Conservation (phyloP, 2,888 invertebrate species). For the Caenorhabditis afra region DNA sequence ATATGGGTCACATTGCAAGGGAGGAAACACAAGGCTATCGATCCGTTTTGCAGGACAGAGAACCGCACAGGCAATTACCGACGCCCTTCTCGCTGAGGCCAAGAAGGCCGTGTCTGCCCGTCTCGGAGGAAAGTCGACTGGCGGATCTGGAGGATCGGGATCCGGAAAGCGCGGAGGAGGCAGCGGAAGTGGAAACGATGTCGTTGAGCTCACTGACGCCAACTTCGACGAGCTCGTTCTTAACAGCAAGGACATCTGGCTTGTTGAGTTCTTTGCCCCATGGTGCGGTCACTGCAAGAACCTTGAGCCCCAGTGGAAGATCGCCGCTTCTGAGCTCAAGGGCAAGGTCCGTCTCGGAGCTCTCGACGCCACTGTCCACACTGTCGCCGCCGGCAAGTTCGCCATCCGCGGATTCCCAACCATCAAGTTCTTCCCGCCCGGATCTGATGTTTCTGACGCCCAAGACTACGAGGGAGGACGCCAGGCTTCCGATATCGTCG, state of each 20-base stretch:
- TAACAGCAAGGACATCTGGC: conserved; percentile 94
- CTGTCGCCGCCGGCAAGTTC: conserved; percentile 88
- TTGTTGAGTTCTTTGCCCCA: conserved; percentile 95
- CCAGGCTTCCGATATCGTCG: conserved; percentile 90
- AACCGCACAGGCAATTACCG: conserved; percentile 90
- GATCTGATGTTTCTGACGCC: conserved; percentile 83
- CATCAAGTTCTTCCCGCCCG: conserved; percentile 87
- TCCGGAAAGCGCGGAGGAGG: conserved; percentile 65
- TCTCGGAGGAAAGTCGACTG: conserved; percentile 71
- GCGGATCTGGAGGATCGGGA: conserved; percentile 48
- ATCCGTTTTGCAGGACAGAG: conserved; percentile 82
- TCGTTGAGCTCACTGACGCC: conserved; percentile 93
- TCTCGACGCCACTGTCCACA: conserved; percentile 94
- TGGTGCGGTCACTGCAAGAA: conserved; percentile 96
- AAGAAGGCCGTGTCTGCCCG: conserved; percentile 83
- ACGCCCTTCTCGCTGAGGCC: conserved; percentile 88
- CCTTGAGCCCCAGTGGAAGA: conserved; percentile 95
- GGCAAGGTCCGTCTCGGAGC: conserved; percentile 92
- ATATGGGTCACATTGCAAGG: conserved; percentile 34
- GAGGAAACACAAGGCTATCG: not conserved
- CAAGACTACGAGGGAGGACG: conserved; percentile 95
- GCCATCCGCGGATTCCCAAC: conserved; percentile 94
- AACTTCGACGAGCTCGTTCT: conserved; percentile 95
- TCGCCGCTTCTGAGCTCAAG: conserved; percentile 93
- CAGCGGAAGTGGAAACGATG: conserved; percentile 82